These are phyloP conservation scores for Vidua chalybeata DNA, from an alignment of 2,113 vertebrate genomes.

Conservation along the genomic window DNA sequence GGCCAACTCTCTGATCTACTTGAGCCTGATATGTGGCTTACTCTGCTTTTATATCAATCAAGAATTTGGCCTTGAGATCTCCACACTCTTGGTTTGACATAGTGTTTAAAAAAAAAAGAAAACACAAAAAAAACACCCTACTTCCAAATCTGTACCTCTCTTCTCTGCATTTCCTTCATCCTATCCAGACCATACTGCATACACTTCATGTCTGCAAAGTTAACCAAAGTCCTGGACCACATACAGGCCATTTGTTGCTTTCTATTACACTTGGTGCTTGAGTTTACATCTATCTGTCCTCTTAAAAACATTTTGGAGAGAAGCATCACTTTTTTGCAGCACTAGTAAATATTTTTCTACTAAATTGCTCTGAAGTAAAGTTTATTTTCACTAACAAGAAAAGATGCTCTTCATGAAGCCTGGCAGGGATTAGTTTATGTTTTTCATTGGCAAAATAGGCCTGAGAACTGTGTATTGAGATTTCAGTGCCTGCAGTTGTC, in stretches of 20 bases:
- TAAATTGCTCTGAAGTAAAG: background rate
- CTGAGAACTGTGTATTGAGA: background rate
- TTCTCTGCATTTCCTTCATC: background rate
- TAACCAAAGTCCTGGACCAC: background rate
- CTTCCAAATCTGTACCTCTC: slow-evolving; percentile 1
- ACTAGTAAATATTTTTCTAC: background rate
- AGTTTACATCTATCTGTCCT: background rate
- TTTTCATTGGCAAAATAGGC: background rate
- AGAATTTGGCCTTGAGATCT: slow-evolving; percentile 11
- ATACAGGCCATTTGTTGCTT: background rate
- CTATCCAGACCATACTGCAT: background rate
- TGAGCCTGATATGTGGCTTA: background rate
- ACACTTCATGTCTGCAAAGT: background rate
- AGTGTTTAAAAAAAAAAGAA: background rate
- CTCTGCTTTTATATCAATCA: background rate
- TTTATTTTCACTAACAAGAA: background rate
- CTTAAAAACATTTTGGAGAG: background rate
- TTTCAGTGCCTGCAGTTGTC: background rate
- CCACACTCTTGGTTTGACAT: background rate
- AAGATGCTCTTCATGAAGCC: background rate
- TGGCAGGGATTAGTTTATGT: background rate
- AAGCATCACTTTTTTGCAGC: background rate
- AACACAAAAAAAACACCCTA: no score
- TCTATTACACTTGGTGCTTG: background rate
- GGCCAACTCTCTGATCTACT: slow-evolving; percentile 21